These are phyloP conservation scores for Australoheros facetus DNA, from an alignment of 2,797 vertebrate species.

Conservation along the genomic window DNA sequence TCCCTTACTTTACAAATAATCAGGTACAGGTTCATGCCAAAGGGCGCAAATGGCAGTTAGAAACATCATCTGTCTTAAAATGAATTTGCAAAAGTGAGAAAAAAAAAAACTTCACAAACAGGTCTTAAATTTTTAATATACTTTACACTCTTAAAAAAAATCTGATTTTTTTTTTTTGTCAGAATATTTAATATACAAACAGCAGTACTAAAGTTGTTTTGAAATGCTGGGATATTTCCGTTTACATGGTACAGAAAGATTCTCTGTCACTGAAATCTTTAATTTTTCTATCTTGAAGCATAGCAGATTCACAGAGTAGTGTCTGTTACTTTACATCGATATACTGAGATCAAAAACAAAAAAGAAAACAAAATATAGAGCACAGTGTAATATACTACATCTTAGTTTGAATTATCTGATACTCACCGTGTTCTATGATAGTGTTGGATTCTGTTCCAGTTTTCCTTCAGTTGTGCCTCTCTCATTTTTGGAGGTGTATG, in stretches of 20 bases:
- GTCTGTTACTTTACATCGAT: slow-evolving; percentile 27
- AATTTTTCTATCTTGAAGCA: not conserved
- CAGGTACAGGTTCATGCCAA: slow-evolving; percentile 32
- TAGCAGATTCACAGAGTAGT: slow-evolving; percentile 10
- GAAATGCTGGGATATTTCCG: not conserved
- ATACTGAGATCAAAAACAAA: slow-evolving; percentile 34
- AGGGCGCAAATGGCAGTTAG: slow-evolving; percentile 21
- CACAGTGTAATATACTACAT: not conserved
- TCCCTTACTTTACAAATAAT: slow-evolving; percentile 6
- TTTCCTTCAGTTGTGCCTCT: slow-evolving; percentile 1
- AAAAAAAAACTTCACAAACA: not conserved
- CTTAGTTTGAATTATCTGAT: slow-evolving; percentile 22
- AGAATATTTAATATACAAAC: not conserved
- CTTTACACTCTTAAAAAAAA: not conserved
- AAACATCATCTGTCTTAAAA: slow-evolving; percentile 20
- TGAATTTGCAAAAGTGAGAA: not conserved
- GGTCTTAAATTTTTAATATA: not conserved
- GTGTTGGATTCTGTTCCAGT: not conserved
- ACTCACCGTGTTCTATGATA: not conserved
- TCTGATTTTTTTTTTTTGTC: not conserved
- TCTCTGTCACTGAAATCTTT: not conserved
- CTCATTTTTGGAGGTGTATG: slow-evolving; percentile 1
- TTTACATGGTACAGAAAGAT: not conserved
- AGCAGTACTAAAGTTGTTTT: not conserved
- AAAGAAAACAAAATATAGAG: not conserved